Evolutionary conservation across 2,113 vertebrate genomes (phyloP), one percentile per base, ranked within the genome.

Genomic region (Atractosteus spatula): DNA sequence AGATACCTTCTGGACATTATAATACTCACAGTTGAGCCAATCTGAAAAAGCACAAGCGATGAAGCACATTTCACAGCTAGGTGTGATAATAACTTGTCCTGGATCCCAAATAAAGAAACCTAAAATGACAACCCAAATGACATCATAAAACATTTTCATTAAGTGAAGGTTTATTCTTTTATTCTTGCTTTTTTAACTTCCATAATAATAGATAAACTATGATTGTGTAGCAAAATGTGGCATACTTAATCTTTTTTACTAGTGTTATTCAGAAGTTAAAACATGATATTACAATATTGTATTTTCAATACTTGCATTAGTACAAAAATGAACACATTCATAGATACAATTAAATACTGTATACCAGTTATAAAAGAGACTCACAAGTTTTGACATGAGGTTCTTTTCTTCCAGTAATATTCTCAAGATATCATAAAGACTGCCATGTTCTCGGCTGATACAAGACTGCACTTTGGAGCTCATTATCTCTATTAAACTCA

Each of bases 301-400:
- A 29, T n/a, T n/a, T n/a, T n/a, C n/a, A n/a, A n/a, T 29, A 29
- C 17, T 29, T 29, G 17, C 17, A 29, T 29, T 29, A 29, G 17
- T 29, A 29, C 17, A 29, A 29, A 29, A 29, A 29, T 29, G 17
- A 29, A 29, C 17, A 29, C 17, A 29, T 29, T 29, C 17, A 29
- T 29, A 29, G 17, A 29, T 29, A 29, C 17, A 29, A 29, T 29
- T 29, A 29, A 29, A 29, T 29, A 29, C 0, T 29, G 17, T 29
- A 29, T 1, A 29, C 17, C 17, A 29, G 17, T 76, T 62, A 54
- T 64, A 76, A 66, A 54, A 68, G 17, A 77, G 17, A 76, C 93
- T 92, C 87, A 98, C 97, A 75, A 97, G 83, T 68, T 88, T 86
- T 3, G 86, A 79, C 79, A 93, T 90, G 0, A 94, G 57, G 72